These are phyloP conservation scores for Latrodectus elegans DNA, from an alignment of 2,888 invertebrate species.

Conservation along the genomic window DNA sequence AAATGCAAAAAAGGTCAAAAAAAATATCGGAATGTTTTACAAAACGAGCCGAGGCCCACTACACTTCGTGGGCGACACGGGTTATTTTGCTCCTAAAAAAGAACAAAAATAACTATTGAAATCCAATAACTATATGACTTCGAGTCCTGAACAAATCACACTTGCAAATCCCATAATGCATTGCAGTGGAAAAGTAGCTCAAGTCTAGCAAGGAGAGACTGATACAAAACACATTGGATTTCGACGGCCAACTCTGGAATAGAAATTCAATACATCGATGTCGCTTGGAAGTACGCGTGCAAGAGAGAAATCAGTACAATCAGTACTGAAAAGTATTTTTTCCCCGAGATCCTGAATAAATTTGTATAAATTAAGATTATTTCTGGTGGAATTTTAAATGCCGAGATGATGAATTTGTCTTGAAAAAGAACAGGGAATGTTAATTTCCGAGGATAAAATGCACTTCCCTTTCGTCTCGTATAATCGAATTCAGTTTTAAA, in stretches of 20 bases:
- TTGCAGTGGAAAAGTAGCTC: neutral
- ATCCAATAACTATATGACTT: constrained; percentile 64
- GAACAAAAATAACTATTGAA: constrained; percentile 50
- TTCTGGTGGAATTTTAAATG: constrained; percentile 34
- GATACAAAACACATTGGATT: constrained; percentile 55
- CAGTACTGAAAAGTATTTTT: constrained; percentile 42
- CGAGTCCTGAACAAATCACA: constrained; percentile 56
- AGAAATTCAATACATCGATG: constrained; percentile 53
- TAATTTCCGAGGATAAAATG: constrained; percentile 26
- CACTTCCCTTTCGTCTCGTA: neutral
- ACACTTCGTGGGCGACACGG: constrained; percentile 25
- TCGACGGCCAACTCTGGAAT: constrained; percentile 40
- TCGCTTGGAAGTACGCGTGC: neutral
- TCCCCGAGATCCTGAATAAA: constrained; percentile 39
- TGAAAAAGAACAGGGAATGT: neutral
- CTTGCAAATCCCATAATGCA: constrained; percentile 63
- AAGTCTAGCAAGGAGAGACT: constrained; percentile 2
- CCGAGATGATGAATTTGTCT: neutral
- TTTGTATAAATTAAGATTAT: constrained; percentile 60
- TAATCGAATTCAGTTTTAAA: neutral
- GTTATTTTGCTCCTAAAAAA: constrained; percentile 30
- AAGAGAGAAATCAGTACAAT: constrained; percentile 33
- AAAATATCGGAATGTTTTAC: constrained; percentile 29
- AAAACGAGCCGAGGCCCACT: constrained; percentile 18
- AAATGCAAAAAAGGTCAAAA: constrained; percentile 25